phyloP scores from a whole-genome alignment of 2,888 invertebrate genomes.

The Sinodicranocentrus sp. region DNA sequence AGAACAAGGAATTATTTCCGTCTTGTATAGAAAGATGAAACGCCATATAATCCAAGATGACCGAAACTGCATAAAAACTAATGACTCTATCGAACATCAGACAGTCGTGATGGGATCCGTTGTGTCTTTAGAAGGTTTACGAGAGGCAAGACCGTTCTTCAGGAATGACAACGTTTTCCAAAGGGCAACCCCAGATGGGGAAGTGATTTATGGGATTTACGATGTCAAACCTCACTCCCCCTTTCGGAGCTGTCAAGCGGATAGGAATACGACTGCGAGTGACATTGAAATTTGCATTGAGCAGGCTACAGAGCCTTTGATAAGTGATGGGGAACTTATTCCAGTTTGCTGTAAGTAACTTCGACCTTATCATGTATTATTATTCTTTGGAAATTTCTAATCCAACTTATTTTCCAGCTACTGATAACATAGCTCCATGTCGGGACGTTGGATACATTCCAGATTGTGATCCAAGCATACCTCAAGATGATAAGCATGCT shows the following conservation, averaged over 20 bases:
- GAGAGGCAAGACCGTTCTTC: slow-evolving; percentile 68
- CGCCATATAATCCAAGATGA: slow-evolving; percentile 24
- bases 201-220: slow-evolving; percentile 68
- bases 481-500: background rate
- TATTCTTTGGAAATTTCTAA: background rate
- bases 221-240: slow-evolving; percentile 21
- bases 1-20: slow-evolving; percentile 66
- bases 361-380: too few species aligned
- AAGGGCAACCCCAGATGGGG: slow-evolving; percentile 66
- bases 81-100: slow-evolving; percentile 17
- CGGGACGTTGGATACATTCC: background rate
- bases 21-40: slow-evolving; percentile 56
- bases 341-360: background rate
- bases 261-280: background rate
- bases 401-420: background rate
- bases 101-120: slow-evolving; percentile 66
- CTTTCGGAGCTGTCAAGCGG: background rate
- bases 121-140: slow-evolving; percentile 56
- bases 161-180: slow-evolving; percentile 67
- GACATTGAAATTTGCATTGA: slow-evolving; percentile 28
- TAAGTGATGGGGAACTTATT: too few species aligned
- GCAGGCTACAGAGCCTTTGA: slow-evolving; percentile 3
- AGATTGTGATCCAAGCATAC: background rate
- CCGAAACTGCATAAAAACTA: background rate
- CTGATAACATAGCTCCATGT: background rate